These are phyloP conservation scores for Macrotus californicus DNA, from an alignment of 2,113 vertebrate species.

Conservation along the genomic window DNA sequence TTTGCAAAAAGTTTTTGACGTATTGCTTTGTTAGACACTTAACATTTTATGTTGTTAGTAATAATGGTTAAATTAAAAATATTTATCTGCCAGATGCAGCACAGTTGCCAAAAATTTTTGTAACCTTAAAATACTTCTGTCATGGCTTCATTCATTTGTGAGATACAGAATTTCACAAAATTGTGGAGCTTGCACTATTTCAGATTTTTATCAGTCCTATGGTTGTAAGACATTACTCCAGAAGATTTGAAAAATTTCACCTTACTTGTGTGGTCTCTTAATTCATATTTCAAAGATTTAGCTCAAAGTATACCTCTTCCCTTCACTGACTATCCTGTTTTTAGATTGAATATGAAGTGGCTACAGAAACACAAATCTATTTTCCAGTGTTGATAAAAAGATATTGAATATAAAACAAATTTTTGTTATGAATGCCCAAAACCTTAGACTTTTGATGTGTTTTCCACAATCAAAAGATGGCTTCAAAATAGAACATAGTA, in stretches of 20 bases:
- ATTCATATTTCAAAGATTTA: constrained; percentile 64
- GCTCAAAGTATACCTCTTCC: constrained; percentile 15
- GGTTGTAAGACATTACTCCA: constrained; percentile 46
- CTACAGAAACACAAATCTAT: constrained; percentile 67
- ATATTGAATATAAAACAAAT: constrained; percentile 63
- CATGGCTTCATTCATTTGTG: background rate
- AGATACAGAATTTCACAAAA: constrained; percentile 42
- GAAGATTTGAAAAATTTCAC: constrained; percentile 43
- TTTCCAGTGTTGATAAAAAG: constrained; percentile 70
- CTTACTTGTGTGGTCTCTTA: constrained; percentile 50
- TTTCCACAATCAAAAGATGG: constrained; percentile 66
- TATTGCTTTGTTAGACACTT: background rate
- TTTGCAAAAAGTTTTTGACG: background rate
- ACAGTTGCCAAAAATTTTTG: background rate
- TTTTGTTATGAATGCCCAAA: constrained; percentile 58
- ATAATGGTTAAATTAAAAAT: background rate
- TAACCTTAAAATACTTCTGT: background rate
- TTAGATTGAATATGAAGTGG: constrained; percentile 33
- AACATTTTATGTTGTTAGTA: constrained; percentile 8
- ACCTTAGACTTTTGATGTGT: constrained; percentile 69
- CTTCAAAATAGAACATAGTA: constrained; percentile 65
- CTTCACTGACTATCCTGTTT: background rate
- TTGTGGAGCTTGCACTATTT: constrained; percentile 40
- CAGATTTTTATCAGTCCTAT: constrained; percentile 21
- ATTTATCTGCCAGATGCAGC: constrained; percentile 7